These are phyloP conservation scores for Neolamprologus ventralis DNA, from an alignment of 2,113 vertebrate species.

Conservation along the genomic window DNA sequence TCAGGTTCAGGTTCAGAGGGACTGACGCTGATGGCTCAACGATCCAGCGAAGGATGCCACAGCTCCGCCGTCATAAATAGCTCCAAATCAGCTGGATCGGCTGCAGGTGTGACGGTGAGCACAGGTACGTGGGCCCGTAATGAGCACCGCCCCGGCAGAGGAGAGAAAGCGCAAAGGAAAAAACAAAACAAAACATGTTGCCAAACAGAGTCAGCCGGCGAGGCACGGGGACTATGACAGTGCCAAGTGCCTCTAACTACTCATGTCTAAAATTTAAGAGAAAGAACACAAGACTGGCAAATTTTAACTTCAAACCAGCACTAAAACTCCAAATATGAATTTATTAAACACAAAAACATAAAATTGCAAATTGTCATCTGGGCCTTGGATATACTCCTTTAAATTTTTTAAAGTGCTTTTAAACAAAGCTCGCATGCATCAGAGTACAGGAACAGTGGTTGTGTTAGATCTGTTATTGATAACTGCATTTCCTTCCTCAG, in stretches of 20 bases:
- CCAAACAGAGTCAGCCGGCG: neutral
- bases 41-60: neutral
- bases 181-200: neutral
- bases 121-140: accelerated
- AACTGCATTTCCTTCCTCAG: neutral
- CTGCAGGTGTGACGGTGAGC: neutral
- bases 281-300: neutral
- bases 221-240: accelerated
- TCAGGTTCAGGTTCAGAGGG: accelerated
- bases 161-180: accelerated
- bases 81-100: neutral
- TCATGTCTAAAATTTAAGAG: neutral
- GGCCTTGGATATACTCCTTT: neutral
- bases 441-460: neutral
- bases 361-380: neutral
- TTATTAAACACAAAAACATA: neutral
- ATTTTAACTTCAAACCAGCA: neutral
- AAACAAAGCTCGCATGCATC: neutral
- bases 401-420: neutral
- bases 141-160: accelerated
- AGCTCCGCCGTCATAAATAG: neutral
- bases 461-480: accelerated
- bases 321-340: neutral
- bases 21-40: accelerated
- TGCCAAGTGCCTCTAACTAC: neutral